phyloP scores from a whole-genome alignment of 92 coral and sea anemone species.

The Epizoanthus illoricatus region DNA sequence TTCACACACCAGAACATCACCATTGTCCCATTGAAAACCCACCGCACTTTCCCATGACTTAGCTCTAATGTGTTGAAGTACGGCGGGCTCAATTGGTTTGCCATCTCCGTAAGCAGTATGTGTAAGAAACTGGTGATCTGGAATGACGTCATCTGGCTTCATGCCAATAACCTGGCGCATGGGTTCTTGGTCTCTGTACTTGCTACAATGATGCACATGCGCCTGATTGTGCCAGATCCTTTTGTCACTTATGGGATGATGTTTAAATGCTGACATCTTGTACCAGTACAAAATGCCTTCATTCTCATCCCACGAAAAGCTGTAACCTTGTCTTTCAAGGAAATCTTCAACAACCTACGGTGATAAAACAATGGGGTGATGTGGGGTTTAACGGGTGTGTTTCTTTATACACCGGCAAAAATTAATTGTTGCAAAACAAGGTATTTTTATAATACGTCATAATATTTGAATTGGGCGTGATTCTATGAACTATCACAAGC shows the following conservation, averaged over 20 bases:
- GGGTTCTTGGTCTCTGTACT: slow-evolving; percentile 30
- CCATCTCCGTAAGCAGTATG: slow-evolving; percentile 56
- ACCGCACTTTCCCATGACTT: slow-evolving; percentile 52
- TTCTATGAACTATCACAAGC: too few relatives aligned
- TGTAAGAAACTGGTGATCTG: slow-evolving; percentile 34
- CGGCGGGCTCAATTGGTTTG: slow-evolving; percentile 46
- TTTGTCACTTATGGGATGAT: slow-evolving; percentile 48
- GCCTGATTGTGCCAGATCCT: slow-evolving; percentile 58
- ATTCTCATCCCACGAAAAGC: slow-evolving; percentile 46
- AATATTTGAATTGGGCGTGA: too few relatives aligned
- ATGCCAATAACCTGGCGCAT: neutral
- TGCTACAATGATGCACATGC: slow-evolving; percentile 17
- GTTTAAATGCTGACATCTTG: slow-evolving; percentile 31
- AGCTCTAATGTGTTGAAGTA: slow-evolving; percentile 55
- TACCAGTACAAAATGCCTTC: slow-evolving; percentile 47
- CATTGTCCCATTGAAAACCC: slow-evolving; percentile 44
- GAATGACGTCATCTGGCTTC: neutral
- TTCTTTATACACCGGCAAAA: too few relatives aligned
- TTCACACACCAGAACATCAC: slow-evolving; percentile 52
- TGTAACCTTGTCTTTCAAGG: slow-evolving; percentile 29
- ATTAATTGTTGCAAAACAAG: too few relatives aligned
- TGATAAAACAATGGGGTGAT: neutral
- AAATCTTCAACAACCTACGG: slow-evolving; percentile 47
- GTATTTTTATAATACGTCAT: too few relatives aligned
- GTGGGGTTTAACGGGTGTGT: too few relatives aligned